Base-by-base conservation (phyloP, 2,797 vertebrate species). In the Microcaecilia unicolor region DNA sequence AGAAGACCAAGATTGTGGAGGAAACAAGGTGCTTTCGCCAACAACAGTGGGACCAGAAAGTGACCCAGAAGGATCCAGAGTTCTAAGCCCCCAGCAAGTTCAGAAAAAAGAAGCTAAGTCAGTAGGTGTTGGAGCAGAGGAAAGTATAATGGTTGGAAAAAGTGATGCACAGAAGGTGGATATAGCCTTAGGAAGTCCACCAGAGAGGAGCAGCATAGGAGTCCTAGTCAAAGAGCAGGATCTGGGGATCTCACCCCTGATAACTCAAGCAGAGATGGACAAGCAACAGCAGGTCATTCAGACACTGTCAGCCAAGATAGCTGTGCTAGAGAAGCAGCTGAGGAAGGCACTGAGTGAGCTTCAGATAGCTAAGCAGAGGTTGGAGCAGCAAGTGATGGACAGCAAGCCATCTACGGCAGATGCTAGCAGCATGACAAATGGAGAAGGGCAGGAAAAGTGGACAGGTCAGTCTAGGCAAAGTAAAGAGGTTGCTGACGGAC, bases 191-290 rank as follows among this genome's bases (percentile, higher is more conserved):
- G n/a, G n/a, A n/a, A n/a, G n/a, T n/a, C n/a, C n/a, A n/a, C n/a
- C n/a, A n/a, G 16, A 19, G 7, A 37, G 16, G 12, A 62, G 70
- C 11, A 72, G 63, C 6, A 76, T 92, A 23, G 87, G 85, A 12
- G 84, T 91, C 5, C 82, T 75, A 28, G 90, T 95, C 34, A 64
- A 48, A 8, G 92, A 93, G 40, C 70, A 78, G 48, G 90, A 93
- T 58, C 59, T 93, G 57, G 86, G 84, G 3, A 31, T 89, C 0
- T 31, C 34, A 9, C 16, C 34, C 6, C 6, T 15, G 3, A 41
- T 34, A 12, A n/a, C n/a, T n/a, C 46, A 46, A 20, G 36, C 17
- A 4, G 50, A 55, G 13, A 63, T 61, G 0, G 70, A 51, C 5
- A 39, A 30, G 18, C 46, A 56, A 31, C 51, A 69, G 10, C 80